Conservation (phyloP, 1,140 invertebrate genomes). For the Halictus rubicundus region DNA sequence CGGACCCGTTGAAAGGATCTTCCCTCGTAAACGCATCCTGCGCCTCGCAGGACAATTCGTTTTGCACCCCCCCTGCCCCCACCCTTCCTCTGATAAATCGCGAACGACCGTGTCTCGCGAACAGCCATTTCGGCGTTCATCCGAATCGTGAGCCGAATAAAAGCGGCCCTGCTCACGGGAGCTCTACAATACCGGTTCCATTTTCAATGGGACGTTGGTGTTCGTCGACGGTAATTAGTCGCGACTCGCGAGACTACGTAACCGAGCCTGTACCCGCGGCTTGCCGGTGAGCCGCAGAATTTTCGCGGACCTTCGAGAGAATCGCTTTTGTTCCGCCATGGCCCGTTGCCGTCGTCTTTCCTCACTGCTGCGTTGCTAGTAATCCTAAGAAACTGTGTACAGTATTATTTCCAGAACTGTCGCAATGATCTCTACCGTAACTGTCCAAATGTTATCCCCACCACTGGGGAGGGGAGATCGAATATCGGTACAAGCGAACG, state of each 20-base stretch:
- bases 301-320: not conserved
- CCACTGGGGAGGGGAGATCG: too few relatives aligned
- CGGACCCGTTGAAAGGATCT: conserved; percentile 13
- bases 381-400: too few relatives aligned
- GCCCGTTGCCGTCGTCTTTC: too few relatives aligned
- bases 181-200: not conserved
- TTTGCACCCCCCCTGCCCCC: not conserved
- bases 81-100: conserved; percentile 28
- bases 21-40: conserved; percentile 26
- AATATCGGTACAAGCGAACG: too few relatives aligned
- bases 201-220: not conserved
- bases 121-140: conserved; percentile 9
- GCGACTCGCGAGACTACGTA: not conserved
- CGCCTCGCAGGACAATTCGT: conserved; percentile 24
- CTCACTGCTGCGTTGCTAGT: too few relatives aligned
- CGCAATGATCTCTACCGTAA: too few relatives aligned
- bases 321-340: too few relatives aligned
- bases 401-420: too few relatives aligned
- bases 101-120: conserved; percentile 11
- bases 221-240: conserved; percentile 27
- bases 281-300: not conserved
- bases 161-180: not conserved
- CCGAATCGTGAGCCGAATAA: not conserved
- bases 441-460: too few relatives aligned
- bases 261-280: not conserved